phyloP scores from a whole-genome alignment of 2,888 invertebrate genomes.

The Agonopterix alstromeriana region DNA sequence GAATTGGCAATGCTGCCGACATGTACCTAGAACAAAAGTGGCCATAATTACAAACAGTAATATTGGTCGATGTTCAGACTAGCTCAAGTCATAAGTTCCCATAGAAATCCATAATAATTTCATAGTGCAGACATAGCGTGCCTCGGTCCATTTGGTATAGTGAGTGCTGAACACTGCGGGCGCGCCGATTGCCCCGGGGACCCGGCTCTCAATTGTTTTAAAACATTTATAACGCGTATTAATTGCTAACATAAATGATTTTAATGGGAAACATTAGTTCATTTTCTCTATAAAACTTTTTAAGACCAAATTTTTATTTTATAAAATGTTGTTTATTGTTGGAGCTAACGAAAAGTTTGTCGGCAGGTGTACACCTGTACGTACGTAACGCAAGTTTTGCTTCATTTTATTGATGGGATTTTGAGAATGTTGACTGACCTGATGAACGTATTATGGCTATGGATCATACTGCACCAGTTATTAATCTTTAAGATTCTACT shows the following conservation, averaged over 20 bases:
- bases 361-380: too few relatives aligned
- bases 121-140: conserved; percentile 39
- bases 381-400: too few relatives aligned
- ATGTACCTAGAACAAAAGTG: background rate
- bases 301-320: too few relatives aligned
- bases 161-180: conserved; percentile 21
- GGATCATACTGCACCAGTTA: too few relatives aligned
- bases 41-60: background rate
- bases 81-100: conserved; percentile 21
- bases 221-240: conserved; percentile 47
- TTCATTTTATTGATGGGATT: too few relatives aligned
- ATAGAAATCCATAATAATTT: conserved; percentile 28
- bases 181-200: conserved; percentile 35
- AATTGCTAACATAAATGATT: conserved; percentile 59
- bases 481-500: too few relatives aligned
- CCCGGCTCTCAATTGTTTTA: conserved; percentile 31
- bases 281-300: background rate
- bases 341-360: too few relatives aligned
- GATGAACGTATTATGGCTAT: too few relatives aligned
- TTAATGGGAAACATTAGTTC: conserved; percentile 45
- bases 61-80: background rate
- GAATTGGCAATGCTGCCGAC: background rate
- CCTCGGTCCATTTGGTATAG: conserved; percentile 40
- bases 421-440: too few relatives aligned
- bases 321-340: too few relatives aligned